These are phyloP conservation scores for Oreochromis niloticus DNA, from an alignment of 2,113 vertebrate species.

Conservation along the genomic window DNA sequence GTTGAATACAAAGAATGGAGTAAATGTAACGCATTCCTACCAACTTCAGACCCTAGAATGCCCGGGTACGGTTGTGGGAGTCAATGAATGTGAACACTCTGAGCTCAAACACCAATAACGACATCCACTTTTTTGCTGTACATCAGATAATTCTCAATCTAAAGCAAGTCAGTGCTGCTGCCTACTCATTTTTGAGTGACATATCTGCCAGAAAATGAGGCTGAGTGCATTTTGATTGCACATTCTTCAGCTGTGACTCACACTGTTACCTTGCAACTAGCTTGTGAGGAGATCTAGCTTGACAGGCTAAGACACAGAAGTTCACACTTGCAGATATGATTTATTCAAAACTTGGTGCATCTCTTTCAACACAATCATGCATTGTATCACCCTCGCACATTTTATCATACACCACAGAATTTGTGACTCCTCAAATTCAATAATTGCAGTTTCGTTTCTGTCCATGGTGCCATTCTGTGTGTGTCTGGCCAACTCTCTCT, in stretches of 20 bases:
- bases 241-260: conserved; percentile 26
- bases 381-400: background rate
- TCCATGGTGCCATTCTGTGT: background rate
- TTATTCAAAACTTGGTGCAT: conserved; percentile 5
- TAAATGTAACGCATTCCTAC: background rate
- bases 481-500: background rate
- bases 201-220: conserved; percentile 21
- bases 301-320: conserved; percentile 14
- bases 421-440: background rate
- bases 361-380: background rate
- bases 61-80: background rate
- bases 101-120: background rate
- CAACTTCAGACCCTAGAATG: background rate
- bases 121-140: background rate
- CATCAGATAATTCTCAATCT: background rate
- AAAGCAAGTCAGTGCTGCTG: background rate
- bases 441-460: background rate
- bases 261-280: conserved; percentile 20
- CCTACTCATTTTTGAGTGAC: conserved; percentile 17
- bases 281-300: conserved; percentile 9
- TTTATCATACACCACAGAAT: background rate
- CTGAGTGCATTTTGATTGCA: conserved; percentile 16
- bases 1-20: background rate
- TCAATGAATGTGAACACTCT: background rate
- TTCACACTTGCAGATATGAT: conserved; percentile 8